phyloP scores from a whole-genome alignment of 2,888 invertebrate species.

The Volucella zonaria region DNA sequence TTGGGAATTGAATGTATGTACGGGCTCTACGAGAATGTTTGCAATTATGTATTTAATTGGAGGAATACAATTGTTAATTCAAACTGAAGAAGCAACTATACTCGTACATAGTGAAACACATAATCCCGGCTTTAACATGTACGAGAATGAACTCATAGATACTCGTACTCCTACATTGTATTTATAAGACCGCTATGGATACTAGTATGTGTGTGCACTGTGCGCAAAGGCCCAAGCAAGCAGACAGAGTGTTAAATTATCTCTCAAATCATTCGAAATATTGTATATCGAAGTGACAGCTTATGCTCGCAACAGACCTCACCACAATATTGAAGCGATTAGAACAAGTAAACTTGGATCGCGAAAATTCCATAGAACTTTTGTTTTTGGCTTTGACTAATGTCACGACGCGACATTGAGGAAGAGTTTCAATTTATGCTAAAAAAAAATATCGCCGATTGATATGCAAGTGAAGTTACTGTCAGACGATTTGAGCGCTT shows the following conservation, averaged over 20 bases:
- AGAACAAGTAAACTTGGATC: slow-evolving; percentile 39
- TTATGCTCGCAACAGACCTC: slow-evolving; percentile 32
- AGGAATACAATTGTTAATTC: slow-evolving; percentile 48
- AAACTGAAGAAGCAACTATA: slow-evolving; percentile 27
- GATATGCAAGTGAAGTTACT: slow-evolving; percentile 37
- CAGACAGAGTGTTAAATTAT: not conserved
- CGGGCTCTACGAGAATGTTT: slow-evolving; percentile 4
- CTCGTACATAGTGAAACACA: slow-evolving; percentile 29
- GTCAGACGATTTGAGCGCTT: slow-evolving; percentile 10
- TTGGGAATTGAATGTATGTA: slow-evolving; percentile 19
- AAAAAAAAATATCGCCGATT: slow-evolving; percentile 33
- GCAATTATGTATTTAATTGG: slow-evolving; percentile 51
- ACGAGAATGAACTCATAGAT: slow-evolving; percentile 53
- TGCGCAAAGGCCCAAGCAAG: slow-evolving; percentile 21
- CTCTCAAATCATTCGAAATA: slow-evolving; percentile 3
- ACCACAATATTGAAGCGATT: slow-evolving; percentile 26
- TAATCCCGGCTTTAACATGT: slow-evolving; percentile 1
- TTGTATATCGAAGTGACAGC: not conserved
- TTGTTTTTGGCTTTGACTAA: not conserved
- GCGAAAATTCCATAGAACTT: not conserved
- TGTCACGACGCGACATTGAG: slow-evolving; percentile 3
- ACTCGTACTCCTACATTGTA: not conserved
- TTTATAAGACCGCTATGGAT: not conserved
- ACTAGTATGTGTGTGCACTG: slow-evolving; percentile 1
- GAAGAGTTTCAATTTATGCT: slow-evolving; percentile 1